A percentile compares a stretch with the other conserved stretches of the same genome.
Evolutionary conservation across 2,888 invertebrate genomes (phyloP).

Genomic region (Phorcus lineatus): DNA sequence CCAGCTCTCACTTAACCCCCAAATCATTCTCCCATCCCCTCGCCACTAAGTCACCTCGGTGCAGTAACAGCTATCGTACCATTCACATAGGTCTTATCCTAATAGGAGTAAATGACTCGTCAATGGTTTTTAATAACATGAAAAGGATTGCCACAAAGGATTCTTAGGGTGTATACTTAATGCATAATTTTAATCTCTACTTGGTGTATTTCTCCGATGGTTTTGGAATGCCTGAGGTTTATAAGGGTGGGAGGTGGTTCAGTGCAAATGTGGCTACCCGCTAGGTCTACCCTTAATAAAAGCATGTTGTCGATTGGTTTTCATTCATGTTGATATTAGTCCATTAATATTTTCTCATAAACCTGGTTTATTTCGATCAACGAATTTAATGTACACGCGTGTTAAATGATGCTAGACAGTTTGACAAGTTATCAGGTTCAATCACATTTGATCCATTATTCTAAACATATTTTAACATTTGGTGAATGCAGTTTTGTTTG

Average conservation of each 20-base stretch:
- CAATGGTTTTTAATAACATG: conserved; percentile 21
- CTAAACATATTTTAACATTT: too few species aligned
- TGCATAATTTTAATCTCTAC: conserved; percentile 22
- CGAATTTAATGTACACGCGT: too few species aligned
- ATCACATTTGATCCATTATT: too few species aligned
- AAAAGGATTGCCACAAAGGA: conserved; percentile 14
- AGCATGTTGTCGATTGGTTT: too few species aligned
- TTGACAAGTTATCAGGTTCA: too few species aligned
- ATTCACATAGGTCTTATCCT: background rate
- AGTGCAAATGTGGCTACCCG: background rate
- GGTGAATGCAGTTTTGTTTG: too few species aligned
- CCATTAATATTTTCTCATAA: too few species aligned
- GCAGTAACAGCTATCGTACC: background rate
- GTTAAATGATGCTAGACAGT: too few species aligned
- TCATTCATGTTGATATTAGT: too few species aligned
- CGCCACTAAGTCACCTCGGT: too few species aligned
- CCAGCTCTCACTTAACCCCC: background rate
- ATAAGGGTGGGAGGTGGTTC: background rate
- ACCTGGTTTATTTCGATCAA: too few species aligned
- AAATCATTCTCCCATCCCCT: background rate
- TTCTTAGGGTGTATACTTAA: background rate
- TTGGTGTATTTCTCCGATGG: background rate
- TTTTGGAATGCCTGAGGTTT: background rate
- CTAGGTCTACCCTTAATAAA: too few species aligned
- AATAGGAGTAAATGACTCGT: conserved; percentile 5